phyloP scores from a whole-genome alignment of 2,888 invertebrate genomes.

The Craniophora ligustri region DNA sequence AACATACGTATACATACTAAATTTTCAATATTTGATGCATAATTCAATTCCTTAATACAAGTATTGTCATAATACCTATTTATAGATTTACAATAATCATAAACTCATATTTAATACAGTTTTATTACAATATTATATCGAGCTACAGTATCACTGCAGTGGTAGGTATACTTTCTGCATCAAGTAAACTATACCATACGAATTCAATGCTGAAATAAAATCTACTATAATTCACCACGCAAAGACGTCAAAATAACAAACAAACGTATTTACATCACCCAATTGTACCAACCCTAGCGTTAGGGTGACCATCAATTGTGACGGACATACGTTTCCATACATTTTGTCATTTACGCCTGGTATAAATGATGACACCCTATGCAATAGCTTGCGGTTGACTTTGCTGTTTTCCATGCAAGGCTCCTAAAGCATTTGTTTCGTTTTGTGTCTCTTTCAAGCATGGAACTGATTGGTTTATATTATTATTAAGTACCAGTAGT shows the following conservation, averaged over 20 bases:
- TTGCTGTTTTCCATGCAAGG: slow-evolving; percentile 15
- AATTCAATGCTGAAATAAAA: background rate
- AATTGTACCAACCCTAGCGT: slow-evolving; percentile 30
- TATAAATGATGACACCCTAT: slow-evolving; percentile 35
- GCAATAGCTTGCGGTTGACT: slow-evolving; percentile 30
- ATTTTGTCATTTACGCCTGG: slow-evolving; percentile 39
- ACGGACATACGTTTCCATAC: slow-evolving; percentile 49
- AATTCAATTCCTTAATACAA: too few relatives aligned
- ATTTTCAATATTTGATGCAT: too few relatives aligned
- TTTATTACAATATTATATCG: too few relatives aligned
- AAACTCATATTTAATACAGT: too few relatives aligned
- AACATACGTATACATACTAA: too few relatives aligned
- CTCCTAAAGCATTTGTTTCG: slow-evolving; percentile 29
- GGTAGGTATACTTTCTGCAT: too few relatives aligned
- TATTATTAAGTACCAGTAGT: too few relatives aligned
- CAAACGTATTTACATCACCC: background rate
- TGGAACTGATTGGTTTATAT: background rate
- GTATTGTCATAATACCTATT: too few relatives aligned
- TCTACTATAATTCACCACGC: background rate
- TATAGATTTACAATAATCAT: too few relatives aligned
- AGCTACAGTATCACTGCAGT: too few relatives aligned
- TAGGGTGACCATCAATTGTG: slow-evolving; percentile 57
- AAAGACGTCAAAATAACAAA: slow-evolving; percentile 12
- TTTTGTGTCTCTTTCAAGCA: slow-evolving; percentile 15
- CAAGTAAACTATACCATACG: too few relatives aligned